Evolutionary conservation across 2,888 invertebrate genomes (phyloP).

Genomic region (Antheraea assamensis): DNA sequence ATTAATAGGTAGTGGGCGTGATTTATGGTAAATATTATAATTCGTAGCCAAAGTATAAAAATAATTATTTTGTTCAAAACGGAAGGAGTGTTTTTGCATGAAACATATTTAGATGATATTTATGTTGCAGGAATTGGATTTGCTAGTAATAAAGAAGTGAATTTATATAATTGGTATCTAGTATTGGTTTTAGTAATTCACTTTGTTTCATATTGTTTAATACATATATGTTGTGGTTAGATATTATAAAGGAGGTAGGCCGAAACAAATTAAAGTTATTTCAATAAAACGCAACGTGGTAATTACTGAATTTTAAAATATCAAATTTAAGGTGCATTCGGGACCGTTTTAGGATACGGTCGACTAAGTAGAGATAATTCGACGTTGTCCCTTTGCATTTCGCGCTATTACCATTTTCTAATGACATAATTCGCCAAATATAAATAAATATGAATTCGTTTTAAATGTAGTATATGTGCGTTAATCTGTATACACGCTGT

Average conservation of each 20-base stretch:
- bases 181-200: too few species aligned
- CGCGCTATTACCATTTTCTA: background rate
- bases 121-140: background rate
- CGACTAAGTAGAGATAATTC: slow-evolving; percentile 9
- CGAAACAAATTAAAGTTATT: background rate
- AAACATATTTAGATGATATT: background rate
- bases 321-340: slow-evolving; percentile 4
- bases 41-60: too few species aligned
- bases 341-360: background rate
- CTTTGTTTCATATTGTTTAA: too few species aligned
- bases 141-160: background rate
- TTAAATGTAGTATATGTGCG: slow-evolving; percentile 28
- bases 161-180: background rate
- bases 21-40: too few species aligned
- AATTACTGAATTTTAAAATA: background rate
- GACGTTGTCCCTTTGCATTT: background rate
- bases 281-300: background rate
- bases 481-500: slow-evolving; percentile 24
- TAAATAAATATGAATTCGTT: slow-evolving; percentile 26
- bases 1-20: too few species aligned
- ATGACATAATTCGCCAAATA: slow-evolving; percentile 2
- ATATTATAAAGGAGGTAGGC: background rate
- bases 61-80: background rate
- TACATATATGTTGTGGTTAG: too few species aligned
- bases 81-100: too few species aligned